Evolutionary conservation across 1,140 invertebrate genomes (phyloP), one percentile per base, ranked within the genome.

Genomic region (Cyclina sinensis): DNA sequence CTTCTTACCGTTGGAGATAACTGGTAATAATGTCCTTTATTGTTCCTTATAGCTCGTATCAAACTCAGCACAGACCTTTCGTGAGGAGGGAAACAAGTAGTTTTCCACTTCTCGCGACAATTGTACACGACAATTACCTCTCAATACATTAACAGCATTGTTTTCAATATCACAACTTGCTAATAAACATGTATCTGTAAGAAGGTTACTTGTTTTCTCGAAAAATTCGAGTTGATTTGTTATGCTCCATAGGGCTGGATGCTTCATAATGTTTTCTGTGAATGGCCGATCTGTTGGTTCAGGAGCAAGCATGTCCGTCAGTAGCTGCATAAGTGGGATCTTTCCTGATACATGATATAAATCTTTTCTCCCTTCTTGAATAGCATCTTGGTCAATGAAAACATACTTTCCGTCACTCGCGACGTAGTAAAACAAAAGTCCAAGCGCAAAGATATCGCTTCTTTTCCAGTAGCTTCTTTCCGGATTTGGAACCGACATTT

Each of bases 371-470:
- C 21, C 27, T 32, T 27, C 48, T 18, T 78, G 73, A 14, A 78
- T 78, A 32, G 18, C 39, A 2, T 48, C 73, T 51, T 78, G 73
- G 32, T 27, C 32, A 5, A 1, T 46, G 46, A 78, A 78, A 14
- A 54, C 73, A 51, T 54, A 54, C 2, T n/a, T 11, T 11, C 73
- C 73, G 12, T 54, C 43, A 27, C 32, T 78, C 2, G 24, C 39
- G 24, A 78, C 24, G 24, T 48, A 48, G 18, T 78, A 24, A 7
- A 78, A 78, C 5, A 78, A 48, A 18, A 78, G 43, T 4, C 73
- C 73, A 3, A 78, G 39, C 11, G 39, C 7, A 43, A 78, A 78
- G n/a, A 78, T 78, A n/a, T 78, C 73, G 43, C 70, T 65, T 27
- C 59, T 7, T 65, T 65, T 65, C 59, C 59, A 65, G 21, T 18